Evolutionary conservation across 1,140 invertebrate species (phyloP), one percentile per base, ranked within the genome.

Genomic region (Drosophila nigromelanica): DNA sequence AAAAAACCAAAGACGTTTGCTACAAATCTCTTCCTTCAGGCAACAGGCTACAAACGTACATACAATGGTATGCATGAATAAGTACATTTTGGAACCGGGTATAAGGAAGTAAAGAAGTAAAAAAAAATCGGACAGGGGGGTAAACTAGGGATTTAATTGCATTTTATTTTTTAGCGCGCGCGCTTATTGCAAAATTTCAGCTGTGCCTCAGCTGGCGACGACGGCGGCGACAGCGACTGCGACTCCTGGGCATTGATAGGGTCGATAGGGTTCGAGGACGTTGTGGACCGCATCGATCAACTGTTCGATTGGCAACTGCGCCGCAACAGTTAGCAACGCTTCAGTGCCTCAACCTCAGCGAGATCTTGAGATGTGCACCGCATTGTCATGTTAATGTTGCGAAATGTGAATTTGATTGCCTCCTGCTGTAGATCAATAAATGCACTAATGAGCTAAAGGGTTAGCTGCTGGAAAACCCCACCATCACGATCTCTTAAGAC

Each of bases 121-220:
- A 39, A 60, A 39, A 54, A 61, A 66, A 55, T 18, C 48, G 64
- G 58, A 67, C 70, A 76, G 63, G 72, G 63, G 63, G 74, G 42
- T 24, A 59, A 35, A 35, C 42, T 73, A 52, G 67, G 79, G 80
- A 89, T 80, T 87, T 87, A 87, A 87, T 87, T 87, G 83, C 83
- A 87, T 87, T 87, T 87, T 83, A 87, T 87, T 87, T 87, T 81
- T 79, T 89, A 87, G 83, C 83, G 83, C 83, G 83, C 81, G 81
- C 81, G 82, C 82, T 61, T 68, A 62, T 82, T 87, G 83, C 83
- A 69, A 87, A 89, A 58, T 79, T 79, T 87, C 83, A 87, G 81
- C 43, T 51, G 73, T 18, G 50, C 56, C 68, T 63, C 62, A 66
- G 47, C 64, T 56, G 33, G 33, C 33, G 33, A 35, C 33, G 8